These are phyloP conservation scores for Oryzias sinensis DNA, from an alignment of 2,797 vertebrate genomes.

Conservation along the genomic window DNA sequence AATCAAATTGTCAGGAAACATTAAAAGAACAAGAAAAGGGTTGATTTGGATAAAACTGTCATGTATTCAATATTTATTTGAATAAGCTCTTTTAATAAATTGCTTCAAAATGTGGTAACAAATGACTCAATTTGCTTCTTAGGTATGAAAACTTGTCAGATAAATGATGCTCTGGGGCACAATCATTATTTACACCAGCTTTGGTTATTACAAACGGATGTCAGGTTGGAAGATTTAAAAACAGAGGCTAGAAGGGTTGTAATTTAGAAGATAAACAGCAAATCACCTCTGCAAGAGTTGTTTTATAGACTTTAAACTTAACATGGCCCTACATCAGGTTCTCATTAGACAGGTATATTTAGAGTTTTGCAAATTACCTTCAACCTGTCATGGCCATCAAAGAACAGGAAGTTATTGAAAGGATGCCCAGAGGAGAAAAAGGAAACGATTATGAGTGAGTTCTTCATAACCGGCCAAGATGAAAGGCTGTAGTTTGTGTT, in stretches of 20 bases:
- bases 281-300: slow-evolving; percentile 8
- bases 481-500: slow-evolving; percentile 1
- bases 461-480: not conserved
- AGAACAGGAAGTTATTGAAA: slow-evolving; percentile 6
- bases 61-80: not conserved
- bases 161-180: slow-evolving; percentile 37
- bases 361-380: not conserved
- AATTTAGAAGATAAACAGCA: slow-evolving; percentile 34
- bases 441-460: slow-evolving; percentile 2
- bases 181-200: slow-evolving; percentile 38
- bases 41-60: not conserved
- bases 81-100: slow-evolving; percentile 11
- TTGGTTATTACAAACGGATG: slow-evolving; percentile 35
- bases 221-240: slow-evolving; percentile 30
- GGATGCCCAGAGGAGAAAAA: slow-evolving; percentile 10
- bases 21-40: not conserved
- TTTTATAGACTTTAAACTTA: slow-evolving; percentile 30
- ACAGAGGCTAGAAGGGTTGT: slow-evolving; percentile 17
- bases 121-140: slow-evolving; percentile 36
- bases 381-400: slow-evolving; percentile 12
- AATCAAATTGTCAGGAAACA: not conserved
- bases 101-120: slow-evolving; percentile 29
- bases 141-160: slow-evolving; percentile 25
- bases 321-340: slow-evolving; percentile 5
- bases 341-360: not conserved